Conservation (phyloP, 2,113 vertebrate genomes). For the Aix galericulata region DNA sequence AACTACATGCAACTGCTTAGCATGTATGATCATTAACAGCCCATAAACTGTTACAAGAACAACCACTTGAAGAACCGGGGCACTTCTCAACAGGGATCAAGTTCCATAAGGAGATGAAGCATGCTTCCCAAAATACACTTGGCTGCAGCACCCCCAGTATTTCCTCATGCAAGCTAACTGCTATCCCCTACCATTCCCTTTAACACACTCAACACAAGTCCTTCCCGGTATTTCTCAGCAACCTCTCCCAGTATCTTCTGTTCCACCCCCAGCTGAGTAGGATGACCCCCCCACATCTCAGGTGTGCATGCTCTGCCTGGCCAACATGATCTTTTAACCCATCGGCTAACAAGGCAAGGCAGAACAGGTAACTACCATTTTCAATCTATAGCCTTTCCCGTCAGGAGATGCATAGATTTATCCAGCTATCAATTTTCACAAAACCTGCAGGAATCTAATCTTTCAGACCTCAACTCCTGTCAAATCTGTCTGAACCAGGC, state of each 20-base stretch:
- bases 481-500: not conserved
- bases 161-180: not conserved
- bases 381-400: not conserved
- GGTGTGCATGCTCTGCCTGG: not conserved
- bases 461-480: not conserved
- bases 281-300: not conserved
- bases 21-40: not conserved
- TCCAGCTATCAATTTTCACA: constrained; percentile 8
- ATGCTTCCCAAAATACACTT: not conserved
- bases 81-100: not conserved
- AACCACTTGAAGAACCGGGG: not conserved
- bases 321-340: not conserved
- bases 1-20: not conserved
- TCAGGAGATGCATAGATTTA: not conserved
- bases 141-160: not conserved
- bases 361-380: not conserved
- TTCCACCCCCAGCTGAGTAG: not conserved
- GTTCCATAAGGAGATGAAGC: not conserved
- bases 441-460: constrained; percentile 13
- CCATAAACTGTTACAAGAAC: not conserved
- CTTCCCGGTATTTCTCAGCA: not conserved
- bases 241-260: not conserved
- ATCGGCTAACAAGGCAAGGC: not conserved
- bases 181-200: not conserved
- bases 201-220: not conserved